Percentiles rank a stretch among this genome's conserved stretches.
Conservation (phyloP, 1,140 invertebrate genomes). For the Calephelis virginiensis region DNA sequence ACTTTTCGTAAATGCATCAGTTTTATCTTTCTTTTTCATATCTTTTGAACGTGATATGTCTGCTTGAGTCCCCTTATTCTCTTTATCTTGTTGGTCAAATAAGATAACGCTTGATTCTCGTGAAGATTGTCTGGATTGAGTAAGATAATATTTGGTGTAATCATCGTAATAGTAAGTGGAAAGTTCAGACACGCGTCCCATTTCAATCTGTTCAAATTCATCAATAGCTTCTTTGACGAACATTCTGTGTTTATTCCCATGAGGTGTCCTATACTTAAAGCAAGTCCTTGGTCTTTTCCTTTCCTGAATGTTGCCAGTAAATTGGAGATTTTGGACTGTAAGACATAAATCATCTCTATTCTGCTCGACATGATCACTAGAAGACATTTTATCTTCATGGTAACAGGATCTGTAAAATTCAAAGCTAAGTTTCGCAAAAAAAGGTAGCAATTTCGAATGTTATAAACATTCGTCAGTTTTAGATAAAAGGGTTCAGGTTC, state of each 20-base stretch:
- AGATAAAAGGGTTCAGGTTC: too few relatives aligned
- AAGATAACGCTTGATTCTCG: conserved; percentile 50
- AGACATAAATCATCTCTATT: conserved; percentile 46
- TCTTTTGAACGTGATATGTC: conserved; percentile 19
- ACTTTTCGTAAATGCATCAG: not conserved
- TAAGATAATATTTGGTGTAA: conserved; percentile 58
- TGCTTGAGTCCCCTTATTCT: conserved; percentile 41
- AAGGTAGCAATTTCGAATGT: too few relatives aligned
- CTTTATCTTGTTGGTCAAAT: conserved; percentile 27
- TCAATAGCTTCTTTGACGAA: conserved; percentile 61
- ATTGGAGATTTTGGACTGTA: conserved; percentile 63
- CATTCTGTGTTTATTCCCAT: conserved; percentile 58
- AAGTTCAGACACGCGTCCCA: conserved; percentile 45
- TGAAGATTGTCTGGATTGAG: conserved; percentile 46
- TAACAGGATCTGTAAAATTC: not conserved
- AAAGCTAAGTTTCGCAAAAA: not conserved
- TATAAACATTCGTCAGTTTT: too few relatives aligned
- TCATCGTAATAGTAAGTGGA: conserved; percentile 60
- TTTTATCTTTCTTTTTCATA: conserved; percentile 12
- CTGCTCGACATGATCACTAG: conserved; percentile 28
- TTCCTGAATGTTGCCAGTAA: conserved; percentile 51
- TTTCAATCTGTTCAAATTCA: conserved; percentile 37
- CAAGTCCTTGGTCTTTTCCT: conserved; percentile 50
- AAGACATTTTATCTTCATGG: conserved; percentile 26
- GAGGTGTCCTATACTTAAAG: conserved; percentile 60